These are phyloP conservation scores for Notocelia uddmanniana DNA, from an alignment of 2,888 invertebrate genomes.

Conservation along the genomic window DNA sequence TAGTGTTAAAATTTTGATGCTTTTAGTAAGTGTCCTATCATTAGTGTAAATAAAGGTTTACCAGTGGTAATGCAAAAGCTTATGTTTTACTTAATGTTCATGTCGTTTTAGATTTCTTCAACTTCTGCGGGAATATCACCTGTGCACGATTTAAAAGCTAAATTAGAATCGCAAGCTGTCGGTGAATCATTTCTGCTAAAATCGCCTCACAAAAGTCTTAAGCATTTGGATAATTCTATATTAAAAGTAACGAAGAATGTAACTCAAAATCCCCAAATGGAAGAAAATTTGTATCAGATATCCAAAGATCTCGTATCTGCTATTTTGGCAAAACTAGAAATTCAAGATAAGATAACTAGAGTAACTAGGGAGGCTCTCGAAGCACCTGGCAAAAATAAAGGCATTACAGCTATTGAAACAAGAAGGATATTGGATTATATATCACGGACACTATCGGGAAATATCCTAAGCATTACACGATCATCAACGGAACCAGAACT, in stretches of 20 bases:
- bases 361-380: constrained; percentile 78
- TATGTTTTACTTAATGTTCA: constrained; percentile 46
- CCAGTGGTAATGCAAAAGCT: constrained; percentile 22
- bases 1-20: constrained; percentile 13
- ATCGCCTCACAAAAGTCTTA: constrained; percentile 72
- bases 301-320: constrained; percentile 79
- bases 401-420: constrained; percentile 80
- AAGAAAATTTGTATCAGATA: constrained; percentile 75
- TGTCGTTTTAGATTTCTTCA: constrained; percentile 55
- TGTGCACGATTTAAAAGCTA: constrained; percentile 72
- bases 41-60: background rate
- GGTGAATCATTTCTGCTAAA: constrained; percentile 61
- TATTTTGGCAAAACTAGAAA: constrained; percentile 76
- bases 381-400: constrained; percentile 78
- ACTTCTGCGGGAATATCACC: constrained; percentile 73
- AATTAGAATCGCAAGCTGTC: constrained; percentile 59
- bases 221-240: constrained; percentile 73
- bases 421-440: constrained; percentile 80
- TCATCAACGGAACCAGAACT: constrained; percentile 80
- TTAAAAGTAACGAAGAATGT: constrained; percentile 74
- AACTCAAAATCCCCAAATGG: constrained; percentile 77
- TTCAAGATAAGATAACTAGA: constrained; percentile 81
- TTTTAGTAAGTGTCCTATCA: constrained; percentile 28
- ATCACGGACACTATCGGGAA: constrained; percentile 76
- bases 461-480: constrained; percentile 75